These are phyloP conservation scores for Orcinus orca DNA, from an alignment of 2,113 vertebrate species.

Conservation along the genomic window DNA sequence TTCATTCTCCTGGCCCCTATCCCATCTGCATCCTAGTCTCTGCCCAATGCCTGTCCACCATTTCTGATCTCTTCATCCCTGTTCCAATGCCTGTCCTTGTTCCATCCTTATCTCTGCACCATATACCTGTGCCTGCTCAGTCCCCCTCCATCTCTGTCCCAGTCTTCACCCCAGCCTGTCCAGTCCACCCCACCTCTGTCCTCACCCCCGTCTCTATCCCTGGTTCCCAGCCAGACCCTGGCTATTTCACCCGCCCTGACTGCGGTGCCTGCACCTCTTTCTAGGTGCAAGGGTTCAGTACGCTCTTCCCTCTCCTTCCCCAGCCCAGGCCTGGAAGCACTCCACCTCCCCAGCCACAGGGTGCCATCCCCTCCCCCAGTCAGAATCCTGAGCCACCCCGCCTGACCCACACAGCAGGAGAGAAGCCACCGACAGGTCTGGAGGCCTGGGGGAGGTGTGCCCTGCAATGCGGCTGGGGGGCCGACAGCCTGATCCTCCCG, in stretches of 20 bases:
- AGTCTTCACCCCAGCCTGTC: not conserved
- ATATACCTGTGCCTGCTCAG: not conserved
- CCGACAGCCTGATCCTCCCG: not conserved
- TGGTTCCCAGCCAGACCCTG: conserved; percentile 20
- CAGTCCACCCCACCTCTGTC: not conserved
- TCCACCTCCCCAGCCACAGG: not conserved
- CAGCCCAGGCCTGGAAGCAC: not conserved
- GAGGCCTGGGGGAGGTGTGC: conserved; percentile 48
- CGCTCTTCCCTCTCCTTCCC: not conserved
- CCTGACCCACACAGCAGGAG: conserved; percentile 14
- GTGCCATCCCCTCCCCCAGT: not conserved
- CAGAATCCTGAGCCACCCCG: not conserved
- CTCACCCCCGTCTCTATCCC: not conserved
- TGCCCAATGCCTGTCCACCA: not conserved
- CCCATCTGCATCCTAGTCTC: not conserved
- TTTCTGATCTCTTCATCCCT: not conserved
- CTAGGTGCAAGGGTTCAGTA: not conserved
- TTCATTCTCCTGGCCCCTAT: not conserved
- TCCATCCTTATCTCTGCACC: not conserved
- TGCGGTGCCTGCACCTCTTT: not conserved
- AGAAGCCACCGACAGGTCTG: not conserved
- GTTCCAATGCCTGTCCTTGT: not conserved
- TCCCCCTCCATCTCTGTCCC: not conserved
- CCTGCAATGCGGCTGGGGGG: conserved; percentile 77
- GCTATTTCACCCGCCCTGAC: not conserved